These are phyloP conservation scores for Dendrocincla fuliginosa DNA, from an alignment of 2,797 vertebrate genomes.

Conservation along the genomic window DNA sequence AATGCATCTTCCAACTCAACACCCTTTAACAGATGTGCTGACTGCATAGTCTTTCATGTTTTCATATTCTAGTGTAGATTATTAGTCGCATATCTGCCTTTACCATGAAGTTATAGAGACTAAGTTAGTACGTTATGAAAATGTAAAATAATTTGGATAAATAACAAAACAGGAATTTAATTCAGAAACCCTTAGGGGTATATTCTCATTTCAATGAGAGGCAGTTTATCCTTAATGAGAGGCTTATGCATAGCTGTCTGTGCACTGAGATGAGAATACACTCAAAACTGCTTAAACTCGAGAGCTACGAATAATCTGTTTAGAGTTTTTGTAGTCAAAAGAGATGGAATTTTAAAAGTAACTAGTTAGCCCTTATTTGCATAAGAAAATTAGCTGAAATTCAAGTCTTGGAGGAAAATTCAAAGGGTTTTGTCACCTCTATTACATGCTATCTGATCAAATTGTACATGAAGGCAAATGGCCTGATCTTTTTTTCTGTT, in stretches of 20 bases:
- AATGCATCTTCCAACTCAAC: background rate
- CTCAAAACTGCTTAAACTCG: constrained; percentile 1
- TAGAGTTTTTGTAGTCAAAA: constrained; percentile 41
- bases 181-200: constrained; percentile 23
- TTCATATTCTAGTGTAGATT: background rate
- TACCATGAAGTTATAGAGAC: background rate
- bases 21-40: background rate
- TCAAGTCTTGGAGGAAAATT: background rate
- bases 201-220: constrained; percentile 24
- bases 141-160: constrained; percentile 21
- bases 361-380: constrained; percentile 44
- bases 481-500: background rate
- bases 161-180: constrained; percentile 21
- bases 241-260: constrained; percentile 22
- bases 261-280: constrained; percentile 24
- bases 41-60: background rate
- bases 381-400: constrained; percentile 56
- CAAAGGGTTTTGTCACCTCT: constrained; percentile 33
- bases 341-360: constrained; percentile 24
- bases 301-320: constrained; percentile 18
- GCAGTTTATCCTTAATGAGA: constrained; percentile 42
- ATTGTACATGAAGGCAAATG: background rate
- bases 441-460: constrained; percentile 48
- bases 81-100: background rate
- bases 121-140: constrained; percentile 9